A percentile compares a stretch with the other conserved stretches of the same genome.
Conservation (phyloP, 1,140 invertebrate genomes). For the Euglossa dilemma region DNA sequence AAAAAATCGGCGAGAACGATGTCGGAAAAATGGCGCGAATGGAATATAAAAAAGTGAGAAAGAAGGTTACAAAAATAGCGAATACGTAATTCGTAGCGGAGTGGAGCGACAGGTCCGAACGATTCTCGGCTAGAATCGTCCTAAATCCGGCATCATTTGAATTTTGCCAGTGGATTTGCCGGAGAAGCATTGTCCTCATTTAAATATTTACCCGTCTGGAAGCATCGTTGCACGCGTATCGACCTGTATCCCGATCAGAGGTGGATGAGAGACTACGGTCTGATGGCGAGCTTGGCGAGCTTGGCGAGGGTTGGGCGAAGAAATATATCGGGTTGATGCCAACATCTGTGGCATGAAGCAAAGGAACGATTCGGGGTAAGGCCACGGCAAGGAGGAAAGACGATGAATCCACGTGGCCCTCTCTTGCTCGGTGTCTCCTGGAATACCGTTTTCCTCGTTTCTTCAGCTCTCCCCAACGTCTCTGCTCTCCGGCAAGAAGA, state of each 20-base stretch:
- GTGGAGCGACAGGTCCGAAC: background rate
- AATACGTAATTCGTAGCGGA: background rate
- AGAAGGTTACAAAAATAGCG: background rate
- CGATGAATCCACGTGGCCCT: slow-evolving; percentile 48
- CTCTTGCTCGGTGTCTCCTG: slow-evolving; percentile 57
- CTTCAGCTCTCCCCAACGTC: slow-evolving; percentile 45
- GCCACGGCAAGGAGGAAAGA: slow-evolving; percentile 37
- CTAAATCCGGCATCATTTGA: slow-evolving; percentile 4
- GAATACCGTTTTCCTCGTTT: slow-evolving; percentile 59
- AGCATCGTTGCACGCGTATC: slow-evolving; percentile 26
- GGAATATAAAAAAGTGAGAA: no score
- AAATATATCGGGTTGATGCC: slow-evolving; percentile 46
- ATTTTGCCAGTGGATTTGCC: background rate
- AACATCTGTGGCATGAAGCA: slow-evolving; percentile 50
- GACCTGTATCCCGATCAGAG: slow-evolving; percentile 30
- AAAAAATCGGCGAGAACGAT: no score
- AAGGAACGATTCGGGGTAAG: slow-evolving; percentile 46
- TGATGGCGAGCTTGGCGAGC: background rate
- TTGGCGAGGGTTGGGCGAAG: background rate
- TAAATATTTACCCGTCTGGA: slow-evolving; percentile 37
- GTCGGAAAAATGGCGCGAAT: no score
- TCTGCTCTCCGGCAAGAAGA: slow-evolving; percentile 61
- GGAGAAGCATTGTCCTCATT: slow-evolving; percentile 21
- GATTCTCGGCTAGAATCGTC: background rate
- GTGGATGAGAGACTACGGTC: background rate